These are phyloP conservation scores for Lucilia cuprina DNA, from an alignment of 1,140 invertebrate genomes.

Conservation along the genomic window DNA sequence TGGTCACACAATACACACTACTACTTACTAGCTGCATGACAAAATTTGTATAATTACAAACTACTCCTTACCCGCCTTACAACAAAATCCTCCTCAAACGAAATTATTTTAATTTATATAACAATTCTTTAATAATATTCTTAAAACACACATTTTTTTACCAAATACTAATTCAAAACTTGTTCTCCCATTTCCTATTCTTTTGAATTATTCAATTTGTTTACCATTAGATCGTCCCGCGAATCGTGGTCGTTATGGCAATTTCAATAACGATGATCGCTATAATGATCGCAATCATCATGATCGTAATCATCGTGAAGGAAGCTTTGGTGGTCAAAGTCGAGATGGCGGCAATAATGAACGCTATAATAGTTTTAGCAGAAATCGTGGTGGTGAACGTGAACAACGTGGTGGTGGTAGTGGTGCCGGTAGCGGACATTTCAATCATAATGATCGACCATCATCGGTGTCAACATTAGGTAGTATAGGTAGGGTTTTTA, in stretches of 20 bases:
- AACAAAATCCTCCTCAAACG: not conserved
- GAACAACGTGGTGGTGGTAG: constrained; percentile 52
- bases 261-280: constrained; percentile 59
- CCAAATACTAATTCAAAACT: not conserved
- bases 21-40: not conserved
- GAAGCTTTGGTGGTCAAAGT: constrained; percentile 59
- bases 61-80: not conserved
- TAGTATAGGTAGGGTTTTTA: constrained; percentile 39
- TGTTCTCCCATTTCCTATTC: not conserved
- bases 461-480: constrained; percentile 42
- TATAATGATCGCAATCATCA: constrained; percentile 55
- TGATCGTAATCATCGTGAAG: constrained; percentile 57
- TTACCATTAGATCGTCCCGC: constrained; percentile 49
- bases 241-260: constrained; percentile 61
- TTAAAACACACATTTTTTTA: not conserved
- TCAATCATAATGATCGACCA: constrained; percentile 53
- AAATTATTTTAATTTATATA: not conserved
- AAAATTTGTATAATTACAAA: not conserved
- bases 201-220: not conserved
- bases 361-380: constrained; percentile 58
- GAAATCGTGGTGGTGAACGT: constrained; percentile 52
- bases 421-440: constrained; percentile 14
- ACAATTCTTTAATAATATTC: not conserved
- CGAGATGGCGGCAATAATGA: constrained; percentile 52
- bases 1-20: not conserved